Evolutionary conservation across 2,113 vertebrate genomes (phyloP).

Genomic region (Cebidichthys violaceus): DNA sequence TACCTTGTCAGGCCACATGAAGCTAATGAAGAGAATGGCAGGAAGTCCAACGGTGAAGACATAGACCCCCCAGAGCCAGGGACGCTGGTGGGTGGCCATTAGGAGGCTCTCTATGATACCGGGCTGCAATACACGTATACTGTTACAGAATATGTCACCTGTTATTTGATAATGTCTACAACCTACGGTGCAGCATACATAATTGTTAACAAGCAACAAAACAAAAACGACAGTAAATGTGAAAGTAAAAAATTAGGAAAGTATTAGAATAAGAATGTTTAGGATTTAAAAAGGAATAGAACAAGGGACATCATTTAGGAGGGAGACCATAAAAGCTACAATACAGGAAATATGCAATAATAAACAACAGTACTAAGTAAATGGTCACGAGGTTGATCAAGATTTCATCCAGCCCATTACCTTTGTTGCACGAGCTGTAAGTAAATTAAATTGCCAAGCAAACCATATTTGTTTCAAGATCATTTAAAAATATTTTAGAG

Average conservation of each 20-base stretch:
- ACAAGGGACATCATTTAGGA: background rate
- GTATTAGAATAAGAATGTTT: background rate
- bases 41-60: slow-evolving; percentile 85
- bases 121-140: slow-evolving; percentile 45
- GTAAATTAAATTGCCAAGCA: background rate
- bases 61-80: slow-evolving; percentile 85
- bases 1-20: slow-evolving; percentile 87
- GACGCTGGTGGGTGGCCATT: slow-evolving; percentile 73
- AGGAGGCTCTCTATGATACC: slow-evolving; percentile 78
- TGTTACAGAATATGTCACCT: background rate
- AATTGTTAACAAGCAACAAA: background rate
- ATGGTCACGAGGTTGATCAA: background rate
- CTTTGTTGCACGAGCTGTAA: background rate
- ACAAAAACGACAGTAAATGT: background rate
- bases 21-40: slow-evolving; percentile 83
- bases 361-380: too few relatives aligned
- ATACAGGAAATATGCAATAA: too few relatives aligned
- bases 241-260: background rate
- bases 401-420: background rate
- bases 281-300: background rate
- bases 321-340: too few relatives aligned
- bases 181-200: background rate
- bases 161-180: background rate
- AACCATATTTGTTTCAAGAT: background rate
- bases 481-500: background rate